phyloP scores from a whole-genome alignment of 2,797 vertebrate species.

The Hylomyscus alleni region DNA sequence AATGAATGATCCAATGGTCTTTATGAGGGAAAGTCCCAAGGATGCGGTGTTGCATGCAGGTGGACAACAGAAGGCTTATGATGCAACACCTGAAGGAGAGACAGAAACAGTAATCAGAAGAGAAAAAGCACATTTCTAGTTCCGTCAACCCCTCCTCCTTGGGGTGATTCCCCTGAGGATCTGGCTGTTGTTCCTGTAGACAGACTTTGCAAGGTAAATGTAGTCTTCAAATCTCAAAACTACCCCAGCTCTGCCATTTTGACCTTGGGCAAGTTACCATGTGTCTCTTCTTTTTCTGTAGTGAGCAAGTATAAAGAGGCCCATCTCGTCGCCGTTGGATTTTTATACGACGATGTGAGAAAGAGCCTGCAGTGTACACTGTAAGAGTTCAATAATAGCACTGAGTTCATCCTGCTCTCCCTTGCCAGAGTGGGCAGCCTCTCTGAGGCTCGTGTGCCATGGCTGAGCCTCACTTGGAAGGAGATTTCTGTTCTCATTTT shows the following conservation, averaged over 20 bases:
- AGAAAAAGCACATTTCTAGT: not conserved
- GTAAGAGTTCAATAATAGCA: not conserved
- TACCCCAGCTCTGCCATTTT: not conserved
- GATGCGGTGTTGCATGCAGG: rapidly evolving
- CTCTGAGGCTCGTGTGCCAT: rapidly evolving
- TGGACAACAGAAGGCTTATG: not conserved
- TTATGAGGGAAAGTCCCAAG: not conserved
- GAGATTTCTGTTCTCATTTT: not conserved
- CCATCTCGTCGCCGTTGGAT: rapidly evolving
- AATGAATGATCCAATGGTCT: not conserved
- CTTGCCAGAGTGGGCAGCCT: not conserved
- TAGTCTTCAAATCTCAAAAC: not conserved
- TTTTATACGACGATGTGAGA: rapidly evolving
- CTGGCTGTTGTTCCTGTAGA: not conserved
- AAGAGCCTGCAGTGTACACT: rapidly evolving
- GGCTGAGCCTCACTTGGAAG: not conserved
- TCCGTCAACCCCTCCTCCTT: not conserved
- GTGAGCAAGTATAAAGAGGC: not conserved
- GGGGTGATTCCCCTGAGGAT: rapidly evolving
- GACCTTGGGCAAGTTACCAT: not conserved
- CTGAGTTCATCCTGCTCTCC: not conserved
- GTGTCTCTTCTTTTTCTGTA: not conserved
- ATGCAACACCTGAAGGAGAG: not conserved
- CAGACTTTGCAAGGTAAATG: not conserved
- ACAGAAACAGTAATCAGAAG: not conserved